phyloP scores from a whole-genome alignment of 2,888 invertebrate genomes.

The Andrena haemorrhoa region DNA sequence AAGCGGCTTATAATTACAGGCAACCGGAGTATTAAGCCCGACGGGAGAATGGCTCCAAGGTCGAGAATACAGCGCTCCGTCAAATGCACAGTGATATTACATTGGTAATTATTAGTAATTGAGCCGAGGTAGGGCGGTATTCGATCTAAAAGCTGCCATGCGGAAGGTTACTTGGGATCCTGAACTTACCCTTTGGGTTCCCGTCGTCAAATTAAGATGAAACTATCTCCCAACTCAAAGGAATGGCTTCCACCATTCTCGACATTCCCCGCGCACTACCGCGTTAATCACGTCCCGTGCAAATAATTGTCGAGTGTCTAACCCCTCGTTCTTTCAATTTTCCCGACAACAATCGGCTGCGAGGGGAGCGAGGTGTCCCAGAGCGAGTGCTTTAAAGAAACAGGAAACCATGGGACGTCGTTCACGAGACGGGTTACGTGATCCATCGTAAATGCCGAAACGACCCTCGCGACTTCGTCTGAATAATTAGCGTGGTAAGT shows the following conservation, averaged over 20 bases:
- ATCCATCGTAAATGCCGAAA: constrained; percentile 31
- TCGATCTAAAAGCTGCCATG: neutral
- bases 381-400: neutral
- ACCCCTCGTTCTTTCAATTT: neutral
- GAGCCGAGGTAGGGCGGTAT: neutral
- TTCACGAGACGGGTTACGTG: constrained; percentile 19
- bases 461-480: constrained; percentile 22
- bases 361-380: neutral
- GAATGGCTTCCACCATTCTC: neutral
- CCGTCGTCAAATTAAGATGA: neutral
- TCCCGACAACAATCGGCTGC: no score
- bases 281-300: neutral
- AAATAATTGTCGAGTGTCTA: neutral
- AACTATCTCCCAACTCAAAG: neutral
- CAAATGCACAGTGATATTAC: neutral
- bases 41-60: neutral
- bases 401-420: neutral
- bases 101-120: neutral
- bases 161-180: neutral
- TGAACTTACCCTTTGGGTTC: neutral
- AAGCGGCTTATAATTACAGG: no score
- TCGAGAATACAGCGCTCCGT: neutral
- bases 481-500: constrained; percentile 42
- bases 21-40: neutral
- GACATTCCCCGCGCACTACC: neutral